A percentile compares a stretch with the other conserved stretches of the same genome.
phyloP scores from a whole-genome alignment of 2,797 vertebrate genomes.

The Spea hammondii region DNA sequence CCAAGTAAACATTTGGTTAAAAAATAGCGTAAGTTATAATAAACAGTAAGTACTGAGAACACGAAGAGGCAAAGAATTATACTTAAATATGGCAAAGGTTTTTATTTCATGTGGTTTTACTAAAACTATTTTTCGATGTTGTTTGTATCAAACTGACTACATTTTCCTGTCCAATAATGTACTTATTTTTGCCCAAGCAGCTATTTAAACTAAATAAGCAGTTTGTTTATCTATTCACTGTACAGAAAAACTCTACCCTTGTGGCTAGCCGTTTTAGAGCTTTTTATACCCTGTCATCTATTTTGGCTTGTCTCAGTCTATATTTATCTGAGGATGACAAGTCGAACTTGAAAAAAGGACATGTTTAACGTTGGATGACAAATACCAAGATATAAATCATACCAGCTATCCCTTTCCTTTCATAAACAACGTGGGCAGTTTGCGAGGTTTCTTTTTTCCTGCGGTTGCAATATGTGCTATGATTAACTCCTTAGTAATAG shows the following conservation, averaged over 20 bases:
- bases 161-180: constrained; percentile 66
- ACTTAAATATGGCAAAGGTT: constrained; percentile 69
- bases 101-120: constrained; percentile 74
- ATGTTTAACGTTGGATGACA: constrained; percentile 64
- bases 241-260: constrained; percentile 73
- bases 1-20: too few species aligned
- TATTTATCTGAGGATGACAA: constrained; percentile 88
- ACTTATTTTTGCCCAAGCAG: constrained; percentile 69
- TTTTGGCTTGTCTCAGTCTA: constrained; percentile 89
- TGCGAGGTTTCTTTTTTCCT: not conserved
- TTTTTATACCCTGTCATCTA: constrained; percentile 84
- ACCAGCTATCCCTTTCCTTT: constrained; percentile 53
- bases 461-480: too few species aligned
- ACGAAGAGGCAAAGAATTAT: constrained; percentile 70
- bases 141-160: constrained; percentile 70
- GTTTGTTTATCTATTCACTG: constrained; percentile 80
- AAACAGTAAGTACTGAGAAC: constrained; percentile 65
- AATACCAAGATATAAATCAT: constrained; percentile 65
- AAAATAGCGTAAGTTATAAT: constrained; percentile 58
- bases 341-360: constrained; percentile 76
- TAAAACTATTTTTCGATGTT: constrained; percentile 80
- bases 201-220: constrained; percentile 79
- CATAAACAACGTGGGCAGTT: constrained; percentile 57
- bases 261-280: constrained; percentile 71
- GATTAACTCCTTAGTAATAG: too few species aligned